phyloP scores from a whole-genome alignment of 2,888 invertebrate genomes.

The Volucella zonaria region DNA sequence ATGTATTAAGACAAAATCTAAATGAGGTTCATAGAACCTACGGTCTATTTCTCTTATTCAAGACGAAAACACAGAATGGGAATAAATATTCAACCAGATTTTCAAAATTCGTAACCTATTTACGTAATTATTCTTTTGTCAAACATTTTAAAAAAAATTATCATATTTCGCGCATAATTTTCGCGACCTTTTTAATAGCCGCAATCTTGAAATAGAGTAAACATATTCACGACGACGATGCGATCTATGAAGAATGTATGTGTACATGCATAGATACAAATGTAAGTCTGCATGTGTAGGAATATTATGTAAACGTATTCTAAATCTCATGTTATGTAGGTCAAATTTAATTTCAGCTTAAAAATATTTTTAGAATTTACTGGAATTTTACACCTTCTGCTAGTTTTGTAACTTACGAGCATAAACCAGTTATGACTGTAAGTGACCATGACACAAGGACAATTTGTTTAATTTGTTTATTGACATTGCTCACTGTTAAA shows the following conservation, averaged over 20 bases:
- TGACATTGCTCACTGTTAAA: too few relatives aligned
- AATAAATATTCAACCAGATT: not conserved
- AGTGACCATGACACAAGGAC: too few relatives aligned
- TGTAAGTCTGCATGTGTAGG: too few relatives aligned
- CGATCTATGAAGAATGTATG: not conserved
- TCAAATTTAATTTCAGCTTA: not conserved
- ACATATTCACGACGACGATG: not conserved
- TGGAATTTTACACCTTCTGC: too few relatives aligned
- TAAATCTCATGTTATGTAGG: not conserved
- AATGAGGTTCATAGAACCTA: too few relatives aligned
- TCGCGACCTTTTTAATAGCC: not conserved
- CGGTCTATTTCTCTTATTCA: not conserved
- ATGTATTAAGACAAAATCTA: too few relatives aligned
- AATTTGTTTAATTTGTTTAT: too few relatives aligned
- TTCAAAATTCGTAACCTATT: constrained; percentile 3
- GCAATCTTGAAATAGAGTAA: not conserved
- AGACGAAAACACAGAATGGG: not conserved
- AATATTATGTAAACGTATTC: not conserved
- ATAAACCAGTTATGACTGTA: too few relatives aligned
- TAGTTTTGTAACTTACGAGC: too few relatives aligned
- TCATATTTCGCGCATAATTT: constrained; percentile 6
- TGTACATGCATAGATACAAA: too few relatives aligned
- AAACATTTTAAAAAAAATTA: constrained; percentile 7
- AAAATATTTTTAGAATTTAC: not conserved
- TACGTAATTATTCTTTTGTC: not conserved